Conservation (phyloP, 2,888 invertebrate species). For the Diachrysia chrysitis region DNA sequence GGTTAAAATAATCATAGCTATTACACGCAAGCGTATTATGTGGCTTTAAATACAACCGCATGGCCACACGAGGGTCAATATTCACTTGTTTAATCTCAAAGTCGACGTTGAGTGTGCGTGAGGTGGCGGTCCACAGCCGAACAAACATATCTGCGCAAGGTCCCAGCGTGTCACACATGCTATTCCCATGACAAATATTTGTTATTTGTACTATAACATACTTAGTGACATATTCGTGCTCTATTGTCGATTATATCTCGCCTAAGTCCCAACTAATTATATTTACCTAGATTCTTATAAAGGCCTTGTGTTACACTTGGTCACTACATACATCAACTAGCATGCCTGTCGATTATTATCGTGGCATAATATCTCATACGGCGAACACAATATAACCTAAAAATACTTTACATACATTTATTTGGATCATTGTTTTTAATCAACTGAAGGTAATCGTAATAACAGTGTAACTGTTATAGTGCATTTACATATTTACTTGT, state of each 20-base stretch:
- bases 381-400: background rate
- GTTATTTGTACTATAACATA: conserved; percentile 56
- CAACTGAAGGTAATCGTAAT: conserved; percentile 1
- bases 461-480: conserved; percentile 23
- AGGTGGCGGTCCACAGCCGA: conserved; percentile 6
- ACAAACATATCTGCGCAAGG: conserved; percentile 39
- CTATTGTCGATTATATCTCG: conserved; percentile 61
- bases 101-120: conserved; percentile 21
- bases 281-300: conserved; percentile 50
- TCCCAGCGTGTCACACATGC: conserved; percentile 45
- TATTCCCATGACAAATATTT: conserved; percentile 66
- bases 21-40: conserved; percentile 23
- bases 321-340: conserved; percentile 34
- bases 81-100: conserved; percentile 35
- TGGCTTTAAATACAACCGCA: conserved; percentile 24
- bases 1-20: conserved; percentile 35
- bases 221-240: conserved; percentile 47
- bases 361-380: conserved; percentile 19
- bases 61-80: conserved; percentile 53
- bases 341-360: conserved; percentile 27
- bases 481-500: too few relatives aligned
- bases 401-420: background rate
- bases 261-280: conserved; percentile 46
- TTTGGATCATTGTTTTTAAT: too few relatives aligned
- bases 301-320: conserved; percentile 42